A percentile compares a stretch with the other conserved stretches of the same genome.
phyloP scores from a whole-genome alignment of 2,888 invertebrate genomes.

The Tetragnatha montana region DNA sequence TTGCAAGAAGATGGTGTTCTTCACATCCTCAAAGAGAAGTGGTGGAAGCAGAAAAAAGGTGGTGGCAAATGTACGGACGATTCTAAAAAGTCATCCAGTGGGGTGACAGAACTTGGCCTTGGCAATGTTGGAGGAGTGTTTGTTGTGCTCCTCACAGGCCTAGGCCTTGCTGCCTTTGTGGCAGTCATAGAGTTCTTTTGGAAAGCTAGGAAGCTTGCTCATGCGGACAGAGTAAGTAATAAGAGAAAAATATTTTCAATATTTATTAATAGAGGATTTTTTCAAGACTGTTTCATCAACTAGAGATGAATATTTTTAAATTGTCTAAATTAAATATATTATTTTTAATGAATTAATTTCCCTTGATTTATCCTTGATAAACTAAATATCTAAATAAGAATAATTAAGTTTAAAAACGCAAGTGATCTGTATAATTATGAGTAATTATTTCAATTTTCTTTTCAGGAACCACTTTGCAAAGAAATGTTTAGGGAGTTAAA shows the following conservation, averaged over 20 bases:
- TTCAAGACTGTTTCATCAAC: too few species aligned
- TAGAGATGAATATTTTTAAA: too few species aligned
- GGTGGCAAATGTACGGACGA: constrained; percentile 74
- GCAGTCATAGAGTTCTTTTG: constrained; percentile 73
- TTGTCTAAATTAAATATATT: neutral
- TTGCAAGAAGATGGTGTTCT: constrained; percentile 78
- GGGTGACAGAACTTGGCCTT: constrained; percentile 73
- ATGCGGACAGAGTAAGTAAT: constrained; percentile 67
- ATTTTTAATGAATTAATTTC: neutral
- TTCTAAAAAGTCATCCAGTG: constrained; percentile 72
- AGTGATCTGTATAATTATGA: neutral
- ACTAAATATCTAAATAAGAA: neutral
- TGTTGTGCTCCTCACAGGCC: constrained; percentile 74
- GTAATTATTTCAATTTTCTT: constrained; percentile 9
- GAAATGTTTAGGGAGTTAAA: constrained; percentile 70
- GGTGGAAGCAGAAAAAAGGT: constrained; percentile 77
- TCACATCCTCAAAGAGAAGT: constrained; percentile 78
- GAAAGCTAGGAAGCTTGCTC: constrained; percentile 71
- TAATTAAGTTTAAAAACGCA: too few species aligned
- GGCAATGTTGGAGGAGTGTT: constrained; percentile 76
- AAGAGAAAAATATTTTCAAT: too few species aligned
- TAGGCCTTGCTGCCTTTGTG: constrained; percentile 72
- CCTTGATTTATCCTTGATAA: neutral
- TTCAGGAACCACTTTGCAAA: constrained; percentile 70
- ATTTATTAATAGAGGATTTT: too few species aligned